These are phyloP conservation scores for Bergia sp. DNA, from an alignment of 92 coral and sea anemone genomes.

Conservation along the genomic window DNA sequence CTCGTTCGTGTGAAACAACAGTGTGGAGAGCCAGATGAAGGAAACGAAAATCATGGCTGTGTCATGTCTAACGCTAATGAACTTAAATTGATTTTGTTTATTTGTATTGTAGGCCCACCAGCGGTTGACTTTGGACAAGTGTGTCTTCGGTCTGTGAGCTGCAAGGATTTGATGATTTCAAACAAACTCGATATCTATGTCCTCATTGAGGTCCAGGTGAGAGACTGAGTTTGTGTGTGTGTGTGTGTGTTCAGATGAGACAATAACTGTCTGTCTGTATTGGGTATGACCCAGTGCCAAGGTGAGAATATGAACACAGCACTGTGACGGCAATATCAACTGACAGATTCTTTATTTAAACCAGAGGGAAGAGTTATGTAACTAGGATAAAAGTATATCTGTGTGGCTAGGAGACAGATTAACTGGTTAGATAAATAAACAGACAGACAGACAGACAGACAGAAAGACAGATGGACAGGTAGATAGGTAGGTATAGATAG, in stretches of 20 bases:
- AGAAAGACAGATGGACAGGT: too few species aligned
- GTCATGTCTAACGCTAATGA: not conserved
- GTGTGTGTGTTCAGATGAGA: not conserved
- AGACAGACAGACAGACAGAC: too few species aligned
- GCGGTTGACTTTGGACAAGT: conserved; percentile 96
- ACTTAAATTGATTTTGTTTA: too few species aligned
- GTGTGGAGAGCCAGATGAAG: not conserved
- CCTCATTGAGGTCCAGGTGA: conserved; percentile 88
- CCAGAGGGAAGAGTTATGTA: too few species aligned
- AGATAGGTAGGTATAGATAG: too few species aligned
- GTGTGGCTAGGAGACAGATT: too few species aligned
- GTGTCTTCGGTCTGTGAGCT: conserved; percentile 86
- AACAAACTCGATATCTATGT: conserved; percentile 82
- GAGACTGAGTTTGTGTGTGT: not conserved
- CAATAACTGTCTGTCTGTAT: not conserved
- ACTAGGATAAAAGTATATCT: too few species aligned
- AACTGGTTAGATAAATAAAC: too few species aligned
- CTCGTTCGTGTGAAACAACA: too few species aligned
- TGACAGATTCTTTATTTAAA: not conserved
- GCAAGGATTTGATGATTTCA: conserved; percentile 85
- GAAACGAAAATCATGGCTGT: too few species aligned
- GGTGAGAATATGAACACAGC: not conserved
- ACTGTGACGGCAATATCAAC: not conserved
- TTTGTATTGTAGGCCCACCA: conserved; percentile 73
- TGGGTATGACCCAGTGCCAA: not conserved